Conservation (phyloP, 2,113 vertebrate genomes). For the Periophthalmus modestus region DNA sequence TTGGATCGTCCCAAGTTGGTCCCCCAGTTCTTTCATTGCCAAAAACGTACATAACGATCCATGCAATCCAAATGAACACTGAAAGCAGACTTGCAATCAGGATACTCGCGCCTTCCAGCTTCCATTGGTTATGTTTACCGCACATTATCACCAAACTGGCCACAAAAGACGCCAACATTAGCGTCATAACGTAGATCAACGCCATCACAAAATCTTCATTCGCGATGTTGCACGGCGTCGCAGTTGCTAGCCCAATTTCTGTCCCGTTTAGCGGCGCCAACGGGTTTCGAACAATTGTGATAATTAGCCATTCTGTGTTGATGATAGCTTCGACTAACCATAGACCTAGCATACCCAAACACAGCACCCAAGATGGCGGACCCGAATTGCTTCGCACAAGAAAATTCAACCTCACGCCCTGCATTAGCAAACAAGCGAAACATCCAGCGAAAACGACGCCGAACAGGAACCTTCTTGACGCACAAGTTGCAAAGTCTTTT, state of each 20-base stretch:
- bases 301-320: slow-evolving; percentile 93
- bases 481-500: slow-evolving; percentile 85
- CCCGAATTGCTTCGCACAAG: slow-evolving; percentile 73
- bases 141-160: slow-evolving; percentile 75
- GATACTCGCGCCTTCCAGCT: slow-evolving; percentile 77
- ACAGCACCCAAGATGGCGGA: slow-evolving; percentile 79
- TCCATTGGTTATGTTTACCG: slow-evolving; percentile 82
- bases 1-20: slow-evolving; percentile 87
- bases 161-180: slow-evolving; percentile 77
- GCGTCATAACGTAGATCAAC: slow-evolving; percentile 89
- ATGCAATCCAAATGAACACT: slow-evolving; percentile 86
- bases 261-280: slow-evolving; percentile 11
- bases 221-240: slow-evolving; percentile 77
- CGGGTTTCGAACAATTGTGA: slow-evolving; percentile 81
- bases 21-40: slow-evolving; percentile 73
- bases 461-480: slow-evolving; percentile 90
- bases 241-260: fast-evolving
- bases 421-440: slow-evolving; percentile 88
- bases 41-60: slow-evolving; percentile 90
- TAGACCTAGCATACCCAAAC: slow-evolving; percentile 77
- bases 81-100: slow-evolving; percentile 79
- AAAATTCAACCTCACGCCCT: slow-evolving; percentile 83
- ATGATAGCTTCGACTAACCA: slow-evolving; percentile 90
- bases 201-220: slow-evolving; percentile 93
- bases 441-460: slow-evolving; percentile 89